phyloP scores from a whole-genome alignment of 2,113 vertebrate species.

The Uropsilus gracilis region DNA sequence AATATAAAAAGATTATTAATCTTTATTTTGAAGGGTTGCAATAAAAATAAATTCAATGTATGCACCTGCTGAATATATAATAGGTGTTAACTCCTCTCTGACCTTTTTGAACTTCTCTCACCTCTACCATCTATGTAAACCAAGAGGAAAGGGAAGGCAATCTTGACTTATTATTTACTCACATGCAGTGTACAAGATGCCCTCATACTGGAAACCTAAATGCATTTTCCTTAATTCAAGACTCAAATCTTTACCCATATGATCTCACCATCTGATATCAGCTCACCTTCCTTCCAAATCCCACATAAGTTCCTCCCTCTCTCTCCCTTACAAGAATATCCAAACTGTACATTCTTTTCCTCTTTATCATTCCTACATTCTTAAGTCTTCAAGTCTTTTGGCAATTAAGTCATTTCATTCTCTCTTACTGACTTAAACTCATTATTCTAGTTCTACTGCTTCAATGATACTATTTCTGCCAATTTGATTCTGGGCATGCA shows the following conservation, averaged over 20 bases:
- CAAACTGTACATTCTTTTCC: background rate
- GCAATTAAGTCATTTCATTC: background rate
- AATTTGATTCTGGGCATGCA: background rate
- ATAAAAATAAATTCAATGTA: background rate
- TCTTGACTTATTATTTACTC: background rate
- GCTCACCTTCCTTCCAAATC: conserved; percentile 37
- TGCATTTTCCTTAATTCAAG: background rate
- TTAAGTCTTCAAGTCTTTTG: background rate
- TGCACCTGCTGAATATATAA: background rate
- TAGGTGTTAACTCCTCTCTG: background rate
- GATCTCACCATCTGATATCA: conserved; percentile 19
- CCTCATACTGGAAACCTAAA: background rate
- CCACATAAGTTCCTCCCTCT: background rate
- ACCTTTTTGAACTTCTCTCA: background rate
- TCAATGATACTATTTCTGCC: background rate
- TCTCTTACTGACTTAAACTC: background rate
- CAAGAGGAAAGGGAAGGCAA: background rate
- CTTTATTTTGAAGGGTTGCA: background rate
- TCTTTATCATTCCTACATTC: background rate
- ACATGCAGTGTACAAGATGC: background rate
- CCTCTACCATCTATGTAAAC: background rate
- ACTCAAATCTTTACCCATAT: background rate
- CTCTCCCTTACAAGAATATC: background rate
- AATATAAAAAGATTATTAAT: background rate
- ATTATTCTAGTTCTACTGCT: conserved; percentile 17